These are phyloP conservation scores for Amphiura filiformis DNA, from an alignment of 35 echinoderm and acorn worm genomes.

Conservation along the genomic window DNA sequence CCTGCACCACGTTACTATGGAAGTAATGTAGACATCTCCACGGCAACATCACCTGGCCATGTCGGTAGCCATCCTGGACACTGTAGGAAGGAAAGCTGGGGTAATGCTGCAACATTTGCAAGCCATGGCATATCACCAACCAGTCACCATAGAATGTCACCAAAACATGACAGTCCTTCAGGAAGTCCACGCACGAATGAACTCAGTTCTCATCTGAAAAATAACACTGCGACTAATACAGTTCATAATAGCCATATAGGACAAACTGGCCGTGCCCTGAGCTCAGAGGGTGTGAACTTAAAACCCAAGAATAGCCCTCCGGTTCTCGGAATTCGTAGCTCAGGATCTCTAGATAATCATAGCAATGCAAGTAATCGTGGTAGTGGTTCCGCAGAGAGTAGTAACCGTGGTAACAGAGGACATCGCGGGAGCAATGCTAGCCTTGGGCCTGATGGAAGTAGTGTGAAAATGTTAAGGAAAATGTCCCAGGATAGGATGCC, in stretches of 20 bases:
- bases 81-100: neutral
- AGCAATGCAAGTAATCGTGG: neutral
- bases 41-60: neutral
- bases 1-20: constrained; percentile 14
- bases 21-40: neutral
- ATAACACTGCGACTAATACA: neutral
- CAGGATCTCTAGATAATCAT: neutral
- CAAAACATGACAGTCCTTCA: constrained; percentile 13
- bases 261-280: neutral
- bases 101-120: neutral
- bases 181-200: neutral
- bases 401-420: neutral
- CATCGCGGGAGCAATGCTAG: neutral
- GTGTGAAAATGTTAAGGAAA: neutral
- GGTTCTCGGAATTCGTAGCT: neutral
- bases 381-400: neutral
- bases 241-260: neutral
- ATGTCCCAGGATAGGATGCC: neutral
- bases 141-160: neutral
- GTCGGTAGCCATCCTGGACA: constrained; percentile 20
- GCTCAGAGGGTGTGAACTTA: neutral
- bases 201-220: neutral
- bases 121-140: constrained; percentile 18
- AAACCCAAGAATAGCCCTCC: neutral
- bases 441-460: neutral